Conservation (phyloP, 2,888 invertebrate genomes). For the Eueremaeus valkanovi region DNA sequence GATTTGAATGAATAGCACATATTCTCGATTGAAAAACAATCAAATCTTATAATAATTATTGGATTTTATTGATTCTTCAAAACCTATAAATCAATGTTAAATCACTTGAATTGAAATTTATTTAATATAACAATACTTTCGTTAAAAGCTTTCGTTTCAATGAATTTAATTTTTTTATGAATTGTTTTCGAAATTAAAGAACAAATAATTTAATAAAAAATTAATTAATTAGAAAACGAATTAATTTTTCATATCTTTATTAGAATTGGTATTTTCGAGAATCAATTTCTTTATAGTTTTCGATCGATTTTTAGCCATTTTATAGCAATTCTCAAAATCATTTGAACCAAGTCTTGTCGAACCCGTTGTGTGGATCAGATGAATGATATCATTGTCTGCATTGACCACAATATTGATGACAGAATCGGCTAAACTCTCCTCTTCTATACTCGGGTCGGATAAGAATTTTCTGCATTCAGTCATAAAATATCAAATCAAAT, state of each 20-base stretch:
- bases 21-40: no score
- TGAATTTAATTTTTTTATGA: no score
- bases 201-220: not conserved
- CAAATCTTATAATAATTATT: no score
- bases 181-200: no score
- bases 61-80: no score
- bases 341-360: not conserved
- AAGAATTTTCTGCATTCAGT: conserved; percentile 8
- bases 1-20: no score
- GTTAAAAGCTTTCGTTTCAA: no score
- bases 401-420: conserved; percentile 38
- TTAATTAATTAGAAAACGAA: not conserved
- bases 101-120: no score
- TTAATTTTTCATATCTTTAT: not conserved
- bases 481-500: not conserved
- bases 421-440: conserved; percentile 38
- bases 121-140: no score
- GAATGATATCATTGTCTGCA: conserved; percentile 5
- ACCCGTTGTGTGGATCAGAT: not conserved
- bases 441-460: conserved; percentile 31
- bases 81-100: no score
- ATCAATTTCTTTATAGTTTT: conserved; percentile 3
- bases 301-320: conserved; percentile 13
- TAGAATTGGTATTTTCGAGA: not conserved
- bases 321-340: not conserved